phyloP scores from a whole-genome alignment of 37 sponge, comb jelly and placozoan species.

The Aplysina aerophoba region DNA sequence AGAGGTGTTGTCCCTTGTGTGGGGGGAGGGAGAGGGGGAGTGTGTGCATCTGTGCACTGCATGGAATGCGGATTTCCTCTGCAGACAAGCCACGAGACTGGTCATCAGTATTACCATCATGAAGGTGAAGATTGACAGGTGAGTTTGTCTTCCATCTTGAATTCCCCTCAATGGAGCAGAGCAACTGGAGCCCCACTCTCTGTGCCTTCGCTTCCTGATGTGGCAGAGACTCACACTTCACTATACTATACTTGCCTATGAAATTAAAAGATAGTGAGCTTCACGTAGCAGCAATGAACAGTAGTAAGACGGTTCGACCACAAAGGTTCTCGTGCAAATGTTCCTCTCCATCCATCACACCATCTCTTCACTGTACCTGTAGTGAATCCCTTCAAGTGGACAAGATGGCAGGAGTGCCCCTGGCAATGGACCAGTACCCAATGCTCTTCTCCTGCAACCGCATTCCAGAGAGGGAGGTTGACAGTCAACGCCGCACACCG shows the following conservation, averaged over 20 bases:
- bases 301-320: too few species aligned
- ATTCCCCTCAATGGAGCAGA: too few species aligned
- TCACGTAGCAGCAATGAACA: too few species aligned
- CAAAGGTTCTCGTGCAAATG: neutral
- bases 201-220: too few species aligned
- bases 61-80: too few species aligned
- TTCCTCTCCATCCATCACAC: neutral
- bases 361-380: neutral
- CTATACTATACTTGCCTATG: too few species aligned
- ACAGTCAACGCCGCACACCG: constrained; percentile 43
- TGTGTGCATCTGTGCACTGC: neutral
- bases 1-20: too few species aligned
- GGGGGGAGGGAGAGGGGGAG: too few species aligned
- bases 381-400: constrained; percentile 71
- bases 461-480: constrained; percentile 55
- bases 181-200: too few species aligned
- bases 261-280: neutral
- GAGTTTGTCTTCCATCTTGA: constrained; percentile 8
- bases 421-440: constrained; percentile 78
- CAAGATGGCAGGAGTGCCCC: constrained; percentile 45
- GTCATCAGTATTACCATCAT: constrained; percentile 33
- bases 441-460: constrained; percentile 58
- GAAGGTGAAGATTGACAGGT: constrained; percentile 43
- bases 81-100: constrained; percentile 35
- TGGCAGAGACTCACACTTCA: neutral